A percentile compares a stretch with the other conserved stretches of the same genome.
These are phyloP conservation scores for Myotis davidii DNA, from an alignment of 2,113 vertebrate genomes.

Conservation along the genomic window DNA sequence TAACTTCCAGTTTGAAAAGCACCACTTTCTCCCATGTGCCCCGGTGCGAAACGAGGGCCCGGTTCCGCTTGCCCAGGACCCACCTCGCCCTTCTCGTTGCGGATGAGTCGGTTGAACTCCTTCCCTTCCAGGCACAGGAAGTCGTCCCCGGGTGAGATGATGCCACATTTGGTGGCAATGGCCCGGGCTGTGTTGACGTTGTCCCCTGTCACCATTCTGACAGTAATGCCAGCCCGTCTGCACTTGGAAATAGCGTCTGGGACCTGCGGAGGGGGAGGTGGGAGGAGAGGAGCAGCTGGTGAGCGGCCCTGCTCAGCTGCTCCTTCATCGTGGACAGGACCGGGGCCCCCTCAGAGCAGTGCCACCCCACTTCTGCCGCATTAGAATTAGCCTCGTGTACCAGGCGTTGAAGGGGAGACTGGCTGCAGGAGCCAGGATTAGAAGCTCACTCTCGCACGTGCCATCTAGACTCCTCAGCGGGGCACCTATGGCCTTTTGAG, in stretches of 20 bases:
- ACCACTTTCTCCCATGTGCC: not conserved
- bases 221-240: constrained; percentile 95
- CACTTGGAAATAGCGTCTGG: constrained; percentile 95
- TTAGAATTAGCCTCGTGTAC: not conserved
- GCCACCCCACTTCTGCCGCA: not conserved
- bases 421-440: not conserved
- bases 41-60: not conserved
- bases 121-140: constrained; percentile 97
- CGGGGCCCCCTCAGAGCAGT: not conserved
- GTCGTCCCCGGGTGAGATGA: constrained; percentile 93
- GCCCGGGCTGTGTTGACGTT: constrained; percentile 98
- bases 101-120: constrained; percentile 97
- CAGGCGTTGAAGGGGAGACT: not conserved
- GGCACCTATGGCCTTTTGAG: rapidly evolving
- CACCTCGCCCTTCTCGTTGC: constrained; percentile 98
- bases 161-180: constrained; percentile 97
- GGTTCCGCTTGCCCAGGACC: not conserved
- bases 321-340: not conserved
- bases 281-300: not conserved
- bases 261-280: constrained; percentile 84
- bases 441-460: not conserved
- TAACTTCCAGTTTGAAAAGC: not conserved
- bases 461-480: not conserved
- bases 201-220: constrained; percentile 98
- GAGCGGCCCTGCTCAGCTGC: not conserved